Evolutionary conservation across 2,797 vertebrate species (phyloP).

Genomic region (Prunella strophiata): DNA sequence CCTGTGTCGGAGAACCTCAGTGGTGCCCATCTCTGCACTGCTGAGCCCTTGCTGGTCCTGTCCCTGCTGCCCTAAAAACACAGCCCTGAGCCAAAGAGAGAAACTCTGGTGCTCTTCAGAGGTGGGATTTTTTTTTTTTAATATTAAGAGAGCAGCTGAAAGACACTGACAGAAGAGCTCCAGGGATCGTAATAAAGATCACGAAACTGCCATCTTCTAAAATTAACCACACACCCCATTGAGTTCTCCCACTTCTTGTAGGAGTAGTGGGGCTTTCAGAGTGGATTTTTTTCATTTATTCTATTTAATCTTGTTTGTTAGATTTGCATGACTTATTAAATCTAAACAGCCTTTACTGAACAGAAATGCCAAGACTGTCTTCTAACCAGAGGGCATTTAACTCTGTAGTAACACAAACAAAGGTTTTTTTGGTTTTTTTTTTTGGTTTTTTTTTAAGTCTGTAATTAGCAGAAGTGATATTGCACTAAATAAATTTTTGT

Average conservation of each 20-base stretch:
- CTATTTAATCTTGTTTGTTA: background rate
- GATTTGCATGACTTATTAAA: background rate
- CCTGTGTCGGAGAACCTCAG: background rate
- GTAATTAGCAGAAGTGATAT: background rate
- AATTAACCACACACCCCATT: background rate
- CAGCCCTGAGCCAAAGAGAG: background rate
- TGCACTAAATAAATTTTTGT: background rate
- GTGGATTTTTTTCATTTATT: background rate
- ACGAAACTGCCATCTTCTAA: background rate
- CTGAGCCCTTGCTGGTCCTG: background rate
- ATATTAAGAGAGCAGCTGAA: background rate
- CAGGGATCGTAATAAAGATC: background rate
- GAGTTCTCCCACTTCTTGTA: background rate
- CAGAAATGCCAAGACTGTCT: background rate
- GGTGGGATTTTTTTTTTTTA: background rate
- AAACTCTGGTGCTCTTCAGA: background rate
- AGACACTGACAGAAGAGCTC: background rate
- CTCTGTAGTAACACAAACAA: background rate
- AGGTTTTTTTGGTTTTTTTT: too few species aligned
- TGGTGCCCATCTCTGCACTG: background rate
- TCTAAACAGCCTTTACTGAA: background rate
- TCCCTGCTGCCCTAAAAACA: background rate
- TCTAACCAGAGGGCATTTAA: background rate
- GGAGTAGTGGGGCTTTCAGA: fast-evolving
- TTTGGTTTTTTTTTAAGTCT: background rate